Evolutionary conservation across 64 coral and sea anemone species (phyloP).

Genomic region (Dendronephthya gigantea): DNA sequence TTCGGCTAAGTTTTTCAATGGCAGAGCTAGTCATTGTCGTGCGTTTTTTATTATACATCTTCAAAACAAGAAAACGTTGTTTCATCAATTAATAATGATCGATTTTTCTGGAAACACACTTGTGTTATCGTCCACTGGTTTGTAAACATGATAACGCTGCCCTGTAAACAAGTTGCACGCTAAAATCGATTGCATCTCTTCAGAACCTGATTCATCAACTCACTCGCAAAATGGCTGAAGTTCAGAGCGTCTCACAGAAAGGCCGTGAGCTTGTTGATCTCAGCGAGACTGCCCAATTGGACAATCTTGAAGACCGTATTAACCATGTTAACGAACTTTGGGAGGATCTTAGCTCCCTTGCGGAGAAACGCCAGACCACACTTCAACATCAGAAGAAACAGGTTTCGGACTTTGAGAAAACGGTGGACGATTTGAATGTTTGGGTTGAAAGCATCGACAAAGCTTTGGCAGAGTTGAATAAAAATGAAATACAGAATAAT

Average conservation of each 20-base stretch:
- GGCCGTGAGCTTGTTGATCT: constrained; percentile 79
- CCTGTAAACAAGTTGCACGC: too few relatives aligned
- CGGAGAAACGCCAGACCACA: constrained; percentile 39
- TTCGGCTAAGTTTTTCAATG: too few relatives aligned
- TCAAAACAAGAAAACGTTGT: too few relatives aligned
- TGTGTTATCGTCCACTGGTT: too few relatives aligned
- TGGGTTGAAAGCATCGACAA: constrained; percentile 79
- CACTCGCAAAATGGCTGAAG: constrained; percentile 75
- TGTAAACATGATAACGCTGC: too few relatives aligned
- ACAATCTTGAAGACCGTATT: constrained; percentile 65
- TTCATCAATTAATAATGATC: too few relatives aligned
- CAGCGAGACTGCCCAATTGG: constrained; percentile 81
- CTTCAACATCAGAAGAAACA: constrained; percentile 84
- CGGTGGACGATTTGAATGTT: constrained; percentile 80
- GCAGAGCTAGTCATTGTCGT: too few relatives aligned
- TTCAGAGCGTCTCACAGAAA: constrained; percentile 70
- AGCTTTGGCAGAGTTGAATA: constrained; percentile 36
- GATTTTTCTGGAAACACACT: too few relatives aligned
- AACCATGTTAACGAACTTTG: constrained; percentile 78
- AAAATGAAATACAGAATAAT: constrained; percentile 15
- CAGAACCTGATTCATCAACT: constrained; percentile 87
- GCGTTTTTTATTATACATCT: too few relatives aligned
- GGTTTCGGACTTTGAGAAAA: constrained; percentile 82
- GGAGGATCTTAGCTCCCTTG: constrained; percentile 80
- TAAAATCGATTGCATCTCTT: too few relatives aligned